Base-by-base conservation (phyloP, 2,797 vertebrate species). In the Sus cebifrons region DNA sequence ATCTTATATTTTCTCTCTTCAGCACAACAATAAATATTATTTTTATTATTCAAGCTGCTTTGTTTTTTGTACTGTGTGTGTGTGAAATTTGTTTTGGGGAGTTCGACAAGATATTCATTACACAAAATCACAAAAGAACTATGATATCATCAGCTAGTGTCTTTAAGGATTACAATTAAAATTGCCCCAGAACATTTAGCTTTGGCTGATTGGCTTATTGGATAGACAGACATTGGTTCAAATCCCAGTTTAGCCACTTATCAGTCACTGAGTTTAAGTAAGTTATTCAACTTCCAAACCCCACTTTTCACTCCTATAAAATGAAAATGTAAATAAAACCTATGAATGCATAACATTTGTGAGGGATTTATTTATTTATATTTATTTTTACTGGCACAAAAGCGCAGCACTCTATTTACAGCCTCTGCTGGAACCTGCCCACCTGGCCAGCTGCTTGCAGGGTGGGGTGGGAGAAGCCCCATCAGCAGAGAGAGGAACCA, bases 391-490 rank as follows among this genome's bases (percentile, higher is more conserved):
- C 99, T 98, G 99, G 99, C 99, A 99, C 99, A 99, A 99, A 97
- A 99, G 99, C 98, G 98, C 99, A 98, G 98, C 65, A 98, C 99
- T 98, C 99, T 99, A 99, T 99, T 98, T 99, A 99, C 99, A 99
- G 99, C 99, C 81, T 40, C 98, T 95, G 98, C 98, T 98, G 98
- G 98, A 98, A 98, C 99, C 99, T 99, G 98, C 99, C 99, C 99
- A 98, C 99, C 99, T 60, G 87, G 91, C 95, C 96, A 91, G 94
- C 95, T 18, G 36, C 94, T 94, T 64, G 92, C 82, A 67, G 90
- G 89, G 82, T 49, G 84, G 88, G 25, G 21, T 9, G 52, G 73
- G 86, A 79, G 78, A 81, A 94, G 90, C 95, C 92, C 83, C 40
- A 16, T 83, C 78, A 79, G 87, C 94, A 83, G 77, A 62, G 62